Conservation (phyloP, 2,888 invertebrate genomes). For the Phlogophora meticulosa region DNA sequence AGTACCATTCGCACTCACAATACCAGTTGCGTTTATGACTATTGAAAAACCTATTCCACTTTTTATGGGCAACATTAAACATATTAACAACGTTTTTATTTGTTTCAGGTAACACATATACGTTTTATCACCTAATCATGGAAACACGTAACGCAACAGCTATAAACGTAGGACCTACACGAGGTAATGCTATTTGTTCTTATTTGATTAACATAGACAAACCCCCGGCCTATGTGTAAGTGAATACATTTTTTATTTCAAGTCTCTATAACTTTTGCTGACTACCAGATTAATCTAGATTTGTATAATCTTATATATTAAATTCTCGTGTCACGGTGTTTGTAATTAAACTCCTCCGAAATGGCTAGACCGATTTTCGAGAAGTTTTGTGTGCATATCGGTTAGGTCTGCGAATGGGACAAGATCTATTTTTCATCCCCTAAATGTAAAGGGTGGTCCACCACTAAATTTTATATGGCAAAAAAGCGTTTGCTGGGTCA, state of each 20-base stretch:
- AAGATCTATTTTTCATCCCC: too few relatives aligned
- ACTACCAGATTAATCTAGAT: not conserved
- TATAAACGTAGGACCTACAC: conserved; percentile 49
- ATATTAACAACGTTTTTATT: conserved; percentile 63
- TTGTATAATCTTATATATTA: too few relatives aligned
- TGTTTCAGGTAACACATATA: conserved; percentile 71
- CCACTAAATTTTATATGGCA: too few relatives aligned
- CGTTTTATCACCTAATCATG: conserved; percentile 63
- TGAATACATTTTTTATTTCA: conserved; percentile 1
- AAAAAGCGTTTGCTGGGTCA: too few relatives aligned
- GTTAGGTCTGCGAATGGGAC: too few relatives aligned
- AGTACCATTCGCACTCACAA: conserved; percentile 12
- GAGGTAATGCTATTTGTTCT: conserved; percentile 40
- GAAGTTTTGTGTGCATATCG: too few relatives aligned
- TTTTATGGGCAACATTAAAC: conserved; percentile 59
- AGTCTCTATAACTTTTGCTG: not conserved
- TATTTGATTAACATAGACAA: conserved; percentile 36
- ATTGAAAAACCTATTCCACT: conserved; percentile 53
- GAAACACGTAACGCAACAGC: conserved; percentile 49
- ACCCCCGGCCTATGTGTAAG: not conserved
- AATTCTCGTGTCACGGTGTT: too few relatives aligned
- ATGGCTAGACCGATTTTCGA: too few relatives aligned
- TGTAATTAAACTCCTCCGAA: too few relatives aligned
- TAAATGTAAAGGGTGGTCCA: too few relatives aligned
- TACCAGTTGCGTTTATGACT: conserved; percentile 48